Evolutionary conservation across 2,888 invertebrate genomes (phyloP).

Genomic region (Petrophora chlorosata): DNA sequence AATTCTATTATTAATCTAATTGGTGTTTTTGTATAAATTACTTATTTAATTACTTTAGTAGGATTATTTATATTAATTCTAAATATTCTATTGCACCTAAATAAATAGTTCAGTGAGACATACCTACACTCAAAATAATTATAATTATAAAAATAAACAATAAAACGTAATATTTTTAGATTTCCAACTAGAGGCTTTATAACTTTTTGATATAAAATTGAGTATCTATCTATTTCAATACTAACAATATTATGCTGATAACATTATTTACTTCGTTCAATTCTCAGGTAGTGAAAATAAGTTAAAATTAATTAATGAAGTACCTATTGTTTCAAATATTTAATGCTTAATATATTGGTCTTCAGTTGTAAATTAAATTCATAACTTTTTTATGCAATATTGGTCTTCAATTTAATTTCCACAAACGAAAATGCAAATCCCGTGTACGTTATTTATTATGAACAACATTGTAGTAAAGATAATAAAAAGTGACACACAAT

Average conservation of each 20-base stretch:
- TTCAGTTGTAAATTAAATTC: background rate
- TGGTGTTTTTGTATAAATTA: constrained; percentile 72
- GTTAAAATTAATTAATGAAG: too few relatives aligned
- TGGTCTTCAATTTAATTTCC: constrained; percentile 9
- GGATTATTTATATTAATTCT: constrained; percentile 42
- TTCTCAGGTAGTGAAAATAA: too few relatives aligned
- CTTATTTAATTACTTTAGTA: constrained; percentile 57
- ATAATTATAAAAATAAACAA: background rate
- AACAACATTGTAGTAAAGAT: too few relatives aligned
- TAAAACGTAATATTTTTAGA: background rate
- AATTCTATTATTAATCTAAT: constrained; percentile 61
- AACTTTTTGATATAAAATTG: background rate
- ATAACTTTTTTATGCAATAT: background rate
- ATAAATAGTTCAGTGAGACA: constrained; percentile 1
- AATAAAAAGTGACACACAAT: too few relatives aligned
- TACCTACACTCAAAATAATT: background rate
- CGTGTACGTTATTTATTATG: too few relatives aligned
- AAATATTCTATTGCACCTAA: constrained; percentile 32
- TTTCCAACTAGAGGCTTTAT: background rate
- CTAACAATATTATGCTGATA: too few relatives aligned
- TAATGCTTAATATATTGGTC: background rate
- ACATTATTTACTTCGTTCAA: too few relatives aligned
- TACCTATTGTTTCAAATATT: too few relatives aligned
- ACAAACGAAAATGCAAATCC: background rate
- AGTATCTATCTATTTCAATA: too few relatives aligned